Base-by-base conservation (phyloP, 2,113 vertebrate species). In the Cryptomyrus ogoouensis region DNA sequence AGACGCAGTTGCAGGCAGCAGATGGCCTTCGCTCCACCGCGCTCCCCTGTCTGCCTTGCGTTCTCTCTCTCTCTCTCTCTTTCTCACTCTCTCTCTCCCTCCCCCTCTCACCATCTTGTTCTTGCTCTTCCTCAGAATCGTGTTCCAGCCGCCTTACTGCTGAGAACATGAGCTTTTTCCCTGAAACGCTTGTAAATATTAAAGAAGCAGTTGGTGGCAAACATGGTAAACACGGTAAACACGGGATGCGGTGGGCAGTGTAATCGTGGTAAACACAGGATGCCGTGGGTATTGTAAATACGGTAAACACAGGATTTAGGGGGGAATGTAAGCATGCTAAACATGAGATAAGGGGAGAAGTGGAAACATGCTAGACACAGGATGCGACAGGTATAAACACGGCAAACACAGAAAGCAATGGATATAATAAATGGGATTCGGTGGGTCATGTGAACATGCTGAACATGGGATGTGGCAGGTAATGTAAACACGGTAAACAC, bases 1-100 rank as follows among this genome's bases (percentile, higher is more conserved):
- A 89, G 91, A 90, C 88, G 91, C 90, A 84, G 88, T 92, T 87
- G 53, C 83, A 93, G 87, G 91, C 90, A 92, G 90, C 93, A 92
- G 92, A 92, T 92, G 91, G 92, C 83, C 52, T 88, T 90, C 27
- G 42, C 27, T 15, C 46, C 49, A 13, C 52, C 56, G 13, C 27
- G 15, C 77, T 91, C 77, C 44, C 84, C 35, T 21, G 35, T 88
- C 58, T 90, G 49, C 84, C 83, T 89, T 53, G 58, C 13, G 21
- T 44, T 83, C 24, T 44, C 85, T 74, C 15, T 84, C 42, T 49
- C 58, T 7, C 17, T 88, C 0, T 7, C n/a, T 50, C 13, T 35
- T 47, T 44, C 39, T 42, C 27, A 12, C 35, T n/a, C 66, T 83
- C 42, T 77, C 46, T 89, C 19, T 80, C n/a, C 15, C 66, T 44